Percentiles rank a stretch among this genome's conserved stretches.
These are phyloP conservation scores for Aegithalos caudatus DNA, from an alignment of 2,113 vertebrate genomes.

Conservation along the genomic window DNA sequence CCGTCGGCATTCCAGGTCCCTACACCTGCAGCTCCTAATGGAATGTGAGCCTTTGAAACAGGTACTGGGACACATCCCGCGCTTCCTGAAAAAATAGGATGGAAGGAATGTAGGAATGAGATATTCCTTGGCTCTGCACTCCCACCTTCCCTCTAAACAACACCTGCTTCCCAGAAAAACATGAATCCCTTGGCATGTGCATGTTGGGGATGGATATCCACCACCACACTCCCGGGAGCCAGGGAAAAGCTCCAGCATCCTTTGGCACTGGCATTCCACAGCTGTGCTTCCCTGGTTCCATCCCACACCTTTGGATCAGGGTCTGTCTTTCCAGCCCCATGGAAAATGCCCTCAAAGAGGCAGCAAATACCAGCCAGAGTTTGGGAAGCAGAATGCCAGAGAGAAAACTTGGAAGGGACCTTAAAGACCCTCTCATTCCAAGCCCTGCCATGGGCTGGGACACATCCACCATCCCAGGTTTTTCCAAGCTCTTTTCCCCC, in stretches of 20 bases:
- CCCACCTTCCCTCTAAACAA: neutral
- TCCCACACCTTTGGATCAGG: neutral
- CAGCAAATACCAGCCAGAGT: neutral
- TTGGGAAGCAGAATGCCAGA: neutral
- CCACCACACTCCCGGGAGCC: accelerated
- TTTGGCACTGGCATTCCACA: neutral
- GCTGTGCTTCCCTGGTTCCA: neutral
- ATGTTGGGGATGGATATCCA: neutral
- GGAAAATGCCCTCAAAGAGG: neutral
- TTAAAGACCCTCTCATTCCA: neutral
- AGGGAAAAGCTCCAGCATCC: neutral
- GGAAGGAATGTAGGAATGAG: neutral
- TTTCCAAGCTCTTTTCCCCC: neutral
- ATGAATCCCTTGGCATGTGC: neutral
- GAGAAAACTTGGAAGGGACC: neutral
- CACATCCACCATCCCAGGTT: neutral
- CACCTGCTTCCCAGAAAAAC: neutral
- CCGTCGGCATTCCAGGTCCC: neutral
- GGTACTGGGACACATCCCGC: accelerated
- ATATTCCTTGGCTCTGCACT: neutral
- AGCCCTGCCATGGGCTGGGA: too few species aligned
- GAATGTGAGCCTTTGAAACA: neutral
- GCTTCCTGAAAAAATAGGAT: accelerated
- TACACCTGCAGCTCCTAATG: neutral
- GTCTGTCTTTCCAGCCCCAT: neutral